Evolutionary conservation across 2,888 invertebrate species (phyloP), one percentile per base, ranked within the genome.

Genomic region (Odontomyia ornata): DNA sequence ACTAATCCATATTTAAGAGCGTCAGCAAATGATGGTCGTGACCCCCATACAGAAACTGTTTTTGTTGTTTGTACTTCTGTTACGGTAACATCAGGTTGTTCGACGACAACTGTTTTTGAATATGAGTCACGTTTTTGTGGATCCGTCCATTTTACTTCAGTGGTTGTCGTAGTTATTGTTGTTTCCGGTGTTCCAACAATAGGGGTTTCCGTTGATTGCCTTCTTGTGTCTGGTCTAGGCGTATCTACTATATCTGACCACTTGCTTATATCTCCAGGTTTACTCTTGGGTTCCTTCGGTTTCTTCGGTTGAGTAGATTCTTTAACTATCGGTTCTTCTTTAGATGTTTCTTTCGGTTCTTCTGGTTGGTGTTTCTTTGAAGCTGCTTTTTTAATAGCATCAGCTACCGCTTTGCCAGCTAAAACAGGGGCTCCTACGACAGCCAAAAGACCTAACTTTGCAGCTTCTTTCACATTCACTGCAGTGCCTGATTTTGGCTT

Each of bases 341-440:
- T 36, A 3, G 36, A 9, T 36, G 36, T 36, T 5, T 36, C 36
- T 9, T 36, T 3, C 36, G 9, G 5, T 36, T 36, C 9, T 36
- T 36, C 36, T 36, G 36, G 36, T 9, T 36, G 36, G 9, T 36
- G 5, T 36, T 9, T 36, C 9, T 36, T 36, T 3, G 9, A 36
- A 36, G 36, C 9, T 36, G 85, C 80, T 77, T 89, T 88, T 85
- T 93, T 93, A 0, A 96, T 91, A 7, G 95, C 95, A 86, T 96
- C 93, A 1, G 92, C 91, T 18, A 95, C 91, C 57, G 94, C 94
- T 88, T 95, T 94, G 30, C 96, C 97, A 46, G 97, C 97, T 77
- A 97, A 85, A 25, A 96, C 91, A 2, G 98, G 97, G 18, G 95
- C 95, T 36, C 94, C 95, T 69, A 95, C 91, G 30, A 97, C 90